A percentile compares a stretch with the other conserved stretches of the same genome.
Conservation (phyloP, 1,140 invertebrate genomes). For the Patella vulgata region DNA sequence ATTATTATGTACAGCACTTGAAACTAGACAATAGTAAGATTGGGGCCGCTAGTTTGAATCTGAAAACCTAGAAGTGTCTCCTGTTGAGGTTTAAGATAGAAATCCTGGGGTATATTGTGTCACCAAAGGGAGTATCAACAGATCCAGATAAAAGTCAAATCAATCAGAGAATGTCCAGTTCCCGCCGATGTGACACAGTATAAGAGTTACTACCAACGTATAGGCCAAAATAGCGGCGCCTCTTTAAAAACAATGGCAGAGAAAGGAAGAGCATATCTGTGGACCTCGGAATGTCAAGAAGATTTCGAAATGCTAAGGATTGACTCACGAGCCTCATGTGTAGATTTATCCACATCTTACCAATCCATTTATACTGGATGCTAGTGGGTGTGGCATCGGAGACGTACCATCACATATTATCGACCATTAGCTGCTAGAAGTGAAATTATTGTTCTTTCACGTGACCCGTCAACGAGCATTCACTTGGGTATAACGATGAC, state of each 20-base stretch:
- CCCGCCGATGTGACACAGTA: conserved; percentile 46
- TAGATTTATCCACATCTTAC: too few relatives aligned
- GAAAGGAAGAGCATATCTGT: too few relatives aligned
- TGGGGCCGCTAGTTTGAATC: conserved; percentile 50
- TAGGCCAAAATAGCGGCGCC: conserved; percentile 43
- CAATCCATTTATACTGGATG: conserved; percentile 40
- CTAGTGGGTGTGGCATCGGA: conserved; percentile 40
- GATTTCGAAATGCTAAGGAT: conserved; percentile 35
- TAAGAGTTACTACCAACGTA: conserved; percentile 40
- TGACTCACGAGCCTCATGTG: conserved; percentile 27
- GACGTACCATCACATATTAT: conserved; percentile 49
- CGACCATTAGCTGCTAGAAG: conserved; percentile 2
- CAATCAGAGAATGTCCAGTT: conserved; percentile 45
- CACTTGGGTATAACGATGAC: conserved; percentile 7
- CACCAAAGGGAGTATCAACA: conserved; percentile 11
- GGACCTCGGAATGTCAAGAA: conserved; percentile 21
- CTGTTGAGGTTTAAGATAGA: conserved; percentile 56
- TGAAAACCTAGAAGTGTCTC: conserved; percentile 66
- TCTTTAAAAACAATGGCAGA: conserved; percentile 26
- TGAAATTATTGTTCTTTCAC: background rate
- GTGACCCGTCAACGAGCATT: background rate
- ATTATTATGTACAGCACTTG: conserved; percentile 19
- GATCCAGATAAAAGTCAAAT: conserved; percentile 50
- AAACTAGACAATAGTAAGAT: conserved; percentile 28
- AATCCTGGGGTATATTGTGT: conserved; percentile 47